Evolutionary conservation across 2,113 vertebrate species (phyloP), one percentile per base, ranked within the genome.

Genomic region (Pterocles burchelli): DNA sequence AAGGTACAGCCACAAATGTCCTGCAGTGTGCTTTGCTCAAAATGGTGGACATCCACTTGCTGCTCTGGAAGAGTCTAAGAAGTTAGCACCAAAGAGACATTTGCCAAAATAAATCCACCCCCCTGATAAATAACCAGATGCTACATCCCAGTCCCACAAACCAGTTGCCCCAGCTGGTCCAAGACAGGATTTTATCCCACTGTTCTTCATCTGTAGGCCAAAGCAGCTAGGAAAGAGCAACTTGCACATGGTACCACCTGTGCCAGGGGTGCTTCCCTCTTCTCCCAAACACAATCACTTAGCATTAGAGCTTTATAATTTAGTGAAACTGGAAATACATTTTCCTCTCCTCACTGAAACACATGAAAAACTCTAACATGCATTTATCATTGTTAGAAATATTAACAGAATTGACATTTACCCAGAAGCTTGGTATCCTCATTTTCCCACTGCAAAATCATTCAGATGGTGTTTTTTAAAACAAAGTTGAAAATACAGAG

Each of bases 1-100:
- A 58, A 77, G 51, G 38, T 36, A 49, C 0, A 0, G 33, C 36
- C 1, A 1, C 29, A 29, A 72, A 54, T 26, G 26, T 11, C 28
- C 36, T 67, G 38, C 19, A 34, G 3, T 13, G n/a, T 75, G n/a
- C 20, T 65, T 71, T 76, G 33, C 17, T 31, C 2, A 0, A 41
- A 45, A 16, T 9, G 15, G 24, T 36, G 21, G 11, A 33, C 1
- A 10, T 26, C 34, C 33, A 26, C 18, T 31, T 66, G 65, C 48
- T 93, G 55, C 41, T 52, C 55, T 73, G 59, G 22, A 41, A 65
- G 17, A 66, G n/a, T 33, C 58, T 80, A 20, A 86, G 63, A 73
- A 22, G 20, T 46, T 62, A 77, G 46, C 1, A 2, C 13, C 57
- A 65, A 48, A 34, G 45, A 68, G 19, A 66, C 22, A 19, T 84